Evolutionary conservation across 2,888 invertebrate genomes (phyloP).

Genomic region (Odiellus spinosus): DNA sequence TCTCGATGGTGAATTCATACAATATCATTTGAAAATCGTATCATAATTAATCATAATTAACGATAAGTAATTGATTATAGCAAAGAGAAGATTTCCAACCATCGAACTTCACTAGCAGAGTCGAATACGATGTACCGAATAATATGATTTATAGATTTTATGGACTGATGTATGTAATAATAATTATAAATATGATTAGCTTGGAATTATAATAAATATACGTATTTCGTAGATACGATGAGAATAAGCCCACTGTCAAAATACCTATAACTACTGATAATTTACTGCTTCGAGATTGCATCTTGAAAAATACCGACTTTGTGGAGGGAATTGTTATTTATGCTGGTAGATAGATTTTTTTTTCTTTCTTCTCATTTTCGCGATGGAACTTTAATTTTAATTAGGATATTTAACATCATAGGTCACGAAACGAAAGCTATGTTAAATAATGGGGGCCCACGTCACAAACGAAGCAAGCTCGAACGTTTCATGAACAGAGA

Average conservation of each 20-base stretch:
- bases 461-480: slow-evolving; percentile 78
- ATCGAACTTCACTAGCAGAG: slow-evolving; percentile 37
- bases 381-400: no score
- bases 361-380: no score
- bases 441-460: slow-evolving; percentile 89
- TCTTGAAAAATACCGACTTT: slow-evolving; percentile 88
- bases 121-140: slow-evolving; percentile 87
- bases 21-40: not conserved
- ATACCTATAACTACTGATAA: slow-evolving; percentile 76
- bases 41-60: no score
- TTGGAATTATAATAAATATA: no score
- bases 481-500: slow-evolving; percentile 90
- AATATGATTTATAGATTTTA: slow-evolving; percentile 90
- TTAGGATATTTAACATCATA: no score
- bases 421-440: slow-evolving; percentile 96
- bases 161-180: slow-evolving; percentile 53
- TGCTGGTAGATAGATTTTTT: slow-evolving; percentile 42
- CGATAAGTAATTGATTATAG: no score
- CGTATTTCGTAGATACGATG: no score
- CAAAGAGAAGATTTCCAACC: slow-evolving; percentile 58
- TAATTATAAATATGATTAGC: no score
- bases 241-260: slow-evolving; percentile 7
- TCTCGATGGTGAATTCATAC: slow-evolving; percentile 42
- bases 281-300: slow-evolving; percentile 78
- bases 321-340: slow-evolving; percentile 94